These are phyloP conservation scores for Forbesichthys papilliferus DNA, from an alignment of 2,113 vertebrate species.

Conservation along the genomic window DNA sequence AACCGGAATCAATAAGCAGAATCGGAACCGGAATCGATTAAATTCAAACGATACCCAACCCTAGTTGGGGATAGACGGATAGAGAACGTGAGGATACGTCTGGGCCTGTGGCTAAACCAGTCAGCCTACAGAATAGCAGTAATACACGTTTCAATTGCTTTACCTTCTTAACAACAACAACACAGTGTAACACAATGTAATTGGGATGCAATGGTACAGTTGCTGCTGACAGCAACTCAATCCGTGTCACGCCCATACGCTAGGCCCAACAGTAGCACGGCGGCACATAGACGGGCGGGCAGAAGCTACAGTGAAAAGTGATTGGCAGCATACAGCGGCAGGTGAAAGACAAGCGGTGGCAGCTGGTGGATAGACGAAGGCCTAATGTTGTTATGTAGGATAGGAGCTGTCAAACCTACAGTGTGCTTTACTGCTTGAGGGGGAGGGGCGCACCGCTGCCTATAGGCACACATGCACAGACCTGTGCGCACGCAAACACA, in stretches of 20 bases:
- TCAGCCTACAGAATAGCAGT: not conserved
- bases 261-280: not conserved
- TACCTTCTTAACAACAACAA: not conserved
- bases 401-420: constrained; percentile 41
- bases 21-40: too few relatives aligned
- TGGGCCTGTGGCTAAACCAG: constrained; percentile 24
- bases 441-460: not conserved
- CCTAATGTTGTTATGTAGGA: constrained; percentile 46
- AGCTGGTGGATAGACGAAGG: constrained; percentile 38
- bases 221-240: not conserved
- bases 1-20: too few relatives aligned
- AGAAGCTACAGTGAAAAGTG: constrained; percentile 4
- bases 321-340: constrained; percentile 31
- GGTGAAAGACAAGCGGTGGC: constrained; percentile 46
- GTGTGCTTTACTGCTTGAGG: constrained; percentile 44
- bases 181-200: too few relatives aligned
- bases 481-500: constrained; percentile 6
- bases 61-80: not conserved
- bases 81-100: constrained; percentile 3
- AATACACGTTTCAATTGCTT: not conserved
- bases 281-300: not conserved
- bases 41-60: too few relatives aligned
- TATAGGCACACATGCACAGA: not conserved
- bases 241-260: not conserved
- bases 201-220: too few relatives aligned